Percentiles rank a stretch among this genome's conserved stretches.
These are phyloP conservation scores for Rafetus swinhoei DNA, from an alignment of 2,113 vertebrate genomes.

Conservation along the genomic window DNA sequence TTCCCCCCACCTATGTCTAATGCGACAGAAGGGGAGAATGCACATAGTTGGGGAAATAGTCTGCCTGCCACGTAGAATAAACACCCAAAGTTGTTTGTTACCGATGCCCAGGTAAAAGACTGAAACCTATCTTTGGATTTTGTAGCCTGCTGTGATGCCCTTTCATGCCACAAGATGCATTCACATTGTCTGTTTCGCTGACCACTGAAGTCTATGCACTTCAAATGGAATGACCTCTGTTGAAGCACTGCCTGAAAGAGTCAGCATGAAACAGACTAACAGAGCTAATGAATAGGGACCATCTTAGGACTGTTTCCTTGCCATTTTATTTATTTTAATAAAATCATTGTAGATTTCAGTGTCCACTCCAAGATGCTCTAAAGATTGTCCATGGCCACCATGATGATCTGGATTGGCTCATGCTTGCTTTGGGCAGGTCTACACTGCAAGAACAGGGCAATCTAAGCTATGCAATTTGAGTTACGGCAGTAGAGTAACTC, in stretches of 20 bases:
- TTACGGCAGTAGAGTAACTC: too few species aligned
- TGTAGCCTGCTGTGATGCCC: background rate
- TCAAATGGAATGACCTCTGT: background rate
- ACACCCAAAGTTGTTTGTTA: background rate
- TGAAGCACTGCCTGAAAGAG: background rate
- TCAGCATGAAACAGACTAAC: background rate
- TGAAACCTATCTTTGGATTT: background rate
- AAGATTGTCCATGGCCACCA: background rate
- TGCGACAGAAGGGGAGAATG: background rate
- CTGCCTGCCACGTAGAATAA: background rate
- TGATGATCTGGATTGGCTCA: background rate
- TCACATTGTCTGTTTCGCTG: background rate
- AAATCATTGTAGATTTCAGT: background rate
- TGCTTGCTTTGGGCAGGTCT: background rate
- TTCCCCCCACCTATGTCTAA: background rate
- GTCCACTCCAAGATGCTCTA: background rate
- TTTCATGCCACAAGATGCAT: background rate
- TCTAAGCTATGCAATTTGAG: too few species aligned
- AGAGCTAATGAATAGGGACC: background rate
- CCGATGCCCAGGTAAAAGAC: background rate
- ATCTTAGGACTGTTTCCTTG: background rate
- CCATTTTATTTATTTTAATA: background rate
- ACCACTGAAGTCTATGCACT: background rate
- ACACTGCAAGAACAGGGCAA: too few species aligned
- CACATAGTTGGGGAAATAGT: background rate